Base-by-base conservation (phyloP, 2,113 vertebrate species). In the Phalacrocorax carbo region DNA sequence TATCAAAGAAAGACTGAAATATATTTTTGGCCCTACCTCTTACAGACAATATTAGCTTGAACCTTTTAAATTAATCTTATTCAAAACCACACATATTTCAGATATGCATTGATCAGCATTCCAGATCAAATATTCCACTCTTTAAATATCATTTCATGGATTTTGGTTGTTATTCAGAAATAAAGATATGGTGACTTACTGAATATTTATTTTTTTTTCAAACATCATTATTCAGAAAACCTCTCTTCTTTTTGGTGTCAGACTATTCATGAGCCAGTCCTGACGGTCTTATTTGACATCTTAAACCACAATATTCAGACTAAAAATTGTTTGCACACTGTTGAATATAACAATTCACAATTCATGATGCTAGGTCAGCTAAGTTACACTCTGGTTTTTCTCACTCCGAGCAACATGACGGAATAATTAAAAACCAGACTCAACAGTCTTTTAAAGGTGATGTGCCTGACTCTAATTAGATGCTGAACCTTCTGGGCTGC, bases 11-110 rank as follows among this genome's bases (percentile, higher is more conserved):
- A 44, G 20, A 38, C 5, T 62, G n/a, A 90, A 57, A 44, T 8
- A 1, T 21, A 10, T 52, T 65, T 75, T 85, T 76, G 22, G 3
- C 8, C 17, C 5, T 48, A 49, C 2, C 0, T 4, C 3, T 79
- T 68, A 17, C 12, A 5, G 10, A 48, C 2, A 49, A 6, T 61
- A 48, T 62, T 62, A 54, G 2, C 22, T 77, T 58, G 19, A 84
- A 66, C 22, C 2, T n/a, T 81, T 84, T 32, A 8, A 60, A 51
- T 34, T 61, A 51, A 51, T 60, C 11, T 13, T 75, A 42, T 75
- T 82, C 34, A 44, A 82, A 75, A 4, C 7, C 10, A 38, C 21
- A 7, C 7, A 25, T 15, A 60, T 57, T 75, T 87, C 32, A 55
- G 11, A 30, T 26, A 68, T n/a, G 4, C 22, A n/a, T 38, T 62